A percentile compares a stretch with the other conserved stretches of the same genome.
phyloP scores from a whole-genome alignment of 2,113 vertebrate species.

The Coptodon rendalli region DNA sequence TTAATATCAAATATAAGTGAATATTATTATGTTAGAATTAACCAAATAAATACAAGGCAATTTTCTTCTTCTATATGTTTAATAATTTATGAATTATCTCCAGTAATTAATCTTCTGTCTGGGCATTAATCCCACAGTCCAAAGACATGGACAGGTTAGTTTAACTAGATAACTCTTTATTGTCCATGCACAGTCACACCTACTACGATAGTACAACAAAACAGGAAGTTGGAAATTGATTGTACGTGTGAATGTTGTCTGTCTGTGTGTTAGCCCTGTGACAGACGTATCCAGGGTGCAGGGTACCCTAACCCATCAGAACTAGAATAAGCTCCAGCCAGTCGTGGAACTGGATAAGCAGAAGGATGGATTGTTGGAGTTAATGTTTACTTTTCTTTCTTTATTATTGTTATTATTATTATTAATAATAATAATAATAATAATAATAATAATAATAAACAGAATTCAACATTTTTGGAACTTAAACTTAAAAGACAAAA shows the following conservation, averaged over 20 bases:
- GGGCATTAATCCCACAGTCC: background rate
- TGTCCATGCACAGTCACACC: background rate
- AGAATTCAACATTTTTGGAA: background rate
- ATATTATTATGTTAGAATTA: background rate
- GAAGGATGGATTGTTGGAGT: background rate
- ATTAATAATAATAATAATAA: fast-evolving
- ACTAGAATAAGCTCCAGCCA: background rate
- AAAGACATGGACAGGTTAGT: background rate
- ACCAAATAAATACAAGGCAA: background rate
- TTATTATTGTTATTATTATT: no score
- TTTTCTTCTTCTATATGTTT: background rate
- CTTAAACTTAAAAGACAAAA: background rate
- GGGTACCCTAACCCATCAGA: background rate
- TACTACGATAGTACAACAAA: no score
- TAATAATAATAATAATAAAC: background rate
- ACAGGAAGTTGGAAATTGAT: background rate
- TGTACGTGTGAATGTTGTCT: background rate
- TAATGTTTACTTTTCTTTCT: background rate
- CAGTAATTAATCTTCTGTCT: background rate
- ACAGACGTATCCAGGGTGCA: background rate
- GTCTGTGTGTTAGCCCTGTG: background rate
- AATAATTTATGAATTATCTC: background rate
- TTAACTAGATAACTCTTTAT: background rate
- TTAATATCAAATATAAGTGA: fast-evolving
- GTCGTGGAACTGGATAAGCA: background rate